phyloP scores from a whole-genome alignment of 2,888 invertebrate genomes.

The Heteromyza rotundicornis region DNA sequence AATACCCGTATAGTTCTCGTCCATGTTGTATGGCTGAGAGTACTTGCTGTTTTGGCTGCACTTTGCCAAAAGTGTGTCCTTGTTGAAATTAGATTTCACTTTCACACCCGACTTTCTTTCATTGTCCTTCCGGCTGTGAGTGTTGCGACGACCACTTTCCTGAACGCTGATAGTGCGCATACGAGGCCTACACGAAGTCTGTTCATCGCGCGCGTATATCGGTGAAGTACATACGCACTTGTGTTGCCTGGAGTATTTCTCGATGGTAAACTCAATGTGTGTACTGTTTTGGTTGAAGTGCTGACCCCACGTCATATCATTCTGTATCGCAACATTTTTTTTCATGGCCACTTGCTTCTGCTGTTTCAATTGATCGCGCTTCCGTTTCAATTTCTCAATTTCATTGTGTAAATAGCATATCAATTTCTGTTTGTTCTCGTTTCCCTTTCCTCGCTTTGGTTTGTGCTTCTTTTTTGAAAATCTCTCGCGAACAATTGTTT shows the following conservation, averaged over 20 bases:
- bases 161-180: slow-evolving; percentile 32
- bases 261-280: slow-evolving; percentile 24
- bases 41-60: not conserved
- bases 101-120: not conserved
- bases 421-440: not conserved
- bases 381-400: slow-evolving; percentile 27
- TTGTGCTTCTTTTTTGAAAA: slow-evolving; percentile 14
- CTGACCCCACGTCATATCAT: slow-evolving; percentile 25
- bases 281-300: slow-evolving; percentile 12
- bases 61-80: too few species aligned
- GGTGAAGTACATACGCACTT: slow-evolving; percentile 17
- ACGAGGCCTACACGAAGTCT: slow-evolving; percentile 27
- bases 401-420: slow-evolving; percentile 27
- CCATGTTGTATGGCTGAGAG: slow-evolving; percentile 17
- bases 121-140: not conserved
- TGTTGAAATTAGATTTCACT: not conserved
- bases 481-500: slow-evolving; percentile 27
- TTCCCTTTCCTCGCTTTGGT: not conserved
- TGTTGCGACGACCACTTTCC: slow-evolving; percentile 22
- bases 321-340: slow-evolving; percentile 11
- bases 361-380: not conserved
- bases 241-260: slow-evolving; percentile 28
- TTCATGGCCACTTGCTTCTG: not conserved
- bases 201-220: slow-evolving; percentile 23
- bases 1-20: slow-evolving; percentile 16